Evolutionary conservation across 2,888 invertebrate species (phyloP).

Genomic region (Brenthis daphne): DNA sequence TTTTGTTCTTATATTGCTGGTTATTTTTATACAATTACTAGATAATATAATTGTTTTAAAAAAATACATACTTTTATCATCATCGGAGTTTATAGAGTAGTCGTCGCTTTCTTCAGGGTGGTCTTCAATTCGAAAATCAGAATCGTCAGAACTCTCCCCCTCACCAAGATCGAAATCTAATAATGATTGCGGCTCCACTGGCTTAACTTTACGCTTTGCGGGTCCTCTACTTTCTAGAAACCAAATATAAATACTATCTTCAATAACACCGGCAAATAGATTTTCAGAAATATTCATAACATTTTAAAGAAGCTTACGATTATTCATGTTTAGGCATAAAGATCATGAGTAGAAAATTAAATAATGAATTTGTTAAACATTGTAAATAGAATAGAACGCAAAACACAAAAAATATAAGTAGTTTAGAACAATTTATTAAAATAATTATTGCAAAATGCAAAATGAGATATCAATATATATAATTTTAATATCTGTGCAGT

Average conservation of each 20-base stretch:
- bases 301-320: slow-evolving; percentile 30
- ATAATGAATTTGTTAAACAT: not conserved
- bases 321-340: slow-evolving; percentile 33
- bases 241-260: not conserved
- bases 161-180: slow-evolving; percentile 93
- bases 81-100: slow-evolving; percentile 86
- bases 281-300: slow-evolving; percentile 1
- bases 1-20: not conserved
- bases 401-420: not conserved
- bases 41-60: not conserved
- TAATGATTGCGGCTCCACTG: slow-evolving; percentile 88
- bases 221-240: slow-evolving; percentile 84
- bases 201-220: slow-evolving; percentile 91
- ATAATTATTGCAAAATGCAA: too few relatives aligned
- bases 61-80: slow-evolving; percentile 76
- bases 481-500: too few relatives aligned
- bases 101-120: slow-evolving; percentile 91
- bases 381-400: not conserved
- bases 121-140: slow-evolving; percentile 95
- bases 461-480: too few relatives aligned
- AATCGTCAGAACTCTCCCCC: slow-evolving; percentile 96
- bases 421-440: not conserved
- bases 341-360: not conserved
- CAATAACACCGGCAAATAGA: slow-evolving; percentile 22
- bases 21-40: not conserved